Base-by-base conservation (phyloP, 2,797 vertebrate species). In the Coranthus polyacanthus region DNA sequence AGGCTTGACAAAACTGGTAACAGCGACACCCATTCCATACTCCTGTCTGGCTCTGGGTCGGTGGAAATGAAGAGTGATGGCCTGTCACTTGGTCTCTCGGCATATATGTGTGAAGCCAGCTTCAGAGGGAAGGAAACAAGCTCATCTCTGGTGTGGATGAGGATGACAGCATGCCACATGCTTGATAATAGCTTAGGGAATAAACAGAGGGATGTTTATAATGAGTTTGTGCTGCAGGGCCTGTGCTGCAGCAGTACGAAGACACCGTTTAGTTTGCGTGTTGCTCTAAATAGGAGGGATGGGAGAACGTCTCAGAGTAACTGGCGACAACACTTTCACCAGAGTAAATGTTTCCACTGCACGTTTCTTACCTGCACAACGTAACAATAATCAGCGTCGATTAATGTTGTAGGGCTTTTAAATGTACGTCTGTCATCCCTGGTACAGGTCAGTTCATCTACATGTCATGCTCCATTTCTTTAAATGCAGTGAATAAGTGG, bases 11-110 rank as follows among this genome's bases (percentile, higher is more conserved):
- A 91, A 92, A 84, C 74, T 68, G 84, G 83, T 68, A 86, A 75
- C 79, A 51, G 70, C 76, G 50, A 89, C 86, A 88, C 86, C 80
- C 84, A 70, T 85, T 70, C 80, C 79, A 71, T 72, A 78, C 78
- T 75, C 71, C 81, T 84, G 88, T 79, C 77, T 85, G 82, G 85
- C 87, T 89, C 62, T 65, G 85, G 89, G 81, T 88, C 45, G 69
- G 75, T 63, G 77, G 54, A 86, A 88, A 90, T 90, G 86, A 88
- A 88, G 88, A 92, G 87, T 90, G 88, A 93, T 93, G 85, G 88
- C 82, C 81, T 88, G 87, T 88, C 89, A 85, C 76, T 53, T 12
- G 37, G 62, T 58, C 82, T 87, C 82, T 66, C 68, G 56, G 82
- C 78, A 15, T 76, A 73, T 64, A 72, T 83, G 85, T 68, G 16